phyloP scores from a whole-genome alignment of 2,797 vertebrate species.

The Sebastes diaconus region DNA sequence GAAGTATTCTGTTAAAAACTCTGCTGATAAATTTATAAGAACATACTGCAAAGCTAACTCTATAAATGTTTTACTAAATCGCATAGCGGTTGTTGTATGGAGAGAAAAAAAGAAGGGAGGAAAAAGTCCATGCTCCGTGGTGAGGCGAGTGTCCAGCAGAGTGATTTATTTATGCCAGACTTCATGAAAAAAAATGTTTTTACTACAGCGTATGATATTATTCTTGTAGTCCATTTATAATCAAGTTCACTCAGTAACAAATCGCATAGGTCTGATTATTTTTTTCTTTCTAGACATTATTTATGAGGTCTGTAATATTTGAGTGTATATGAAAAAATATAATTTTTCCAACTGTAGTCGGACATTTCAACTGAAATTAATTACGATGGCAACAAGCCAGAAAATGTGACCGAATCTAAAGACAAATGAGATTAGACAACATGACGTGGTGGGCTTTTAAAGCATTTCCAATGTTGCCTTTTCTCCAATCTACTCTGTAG shows the following conservation, averaged over 20 bases:
- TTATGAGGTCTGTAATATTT: constrained; percentile 54
- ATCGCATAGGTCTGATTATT: constrained; percentile 30
- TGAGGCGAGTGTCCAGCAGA: constrained; percentile 17
- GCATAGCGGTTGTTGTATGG: constrained; percentile 58
- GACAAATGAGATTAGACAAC: constrained; percentile 8
- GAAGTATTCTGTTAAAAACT: constrained; percentile 67
- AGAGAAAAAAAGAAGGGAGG: constrained; percentile 21
- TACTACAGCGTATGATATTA: constrained; percentile 34
- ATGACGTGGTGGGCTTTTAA: background rate
- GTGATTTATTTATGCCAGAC: constrained; percentile 62
- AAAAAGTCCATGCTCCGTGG: constrained; percentile 13
- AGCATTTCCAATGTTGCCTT: constrained; percentile 10
- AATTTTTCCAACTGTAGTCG: constrained; percentile 22
- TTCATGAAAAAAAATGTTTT: constrained; percentile 38
- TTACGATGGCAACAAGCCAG: constrained; percentile 28
- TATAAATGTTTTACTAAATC: constrained; percentile 76
- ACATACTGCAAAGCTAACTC: constrained; percentile 79
- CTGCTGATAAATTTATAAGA: constrained; percentile 85
- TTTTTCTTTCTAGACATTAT: constrained; percentile 43
- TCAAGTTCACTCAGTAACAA: constrained; percentile 35
- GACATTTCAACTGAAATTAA: constrained; percentile 25
- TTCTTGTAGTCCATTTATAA: constrained; percentile 47
- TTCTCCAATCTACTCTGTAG: background rate
- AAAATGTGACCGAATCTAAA: background rate
- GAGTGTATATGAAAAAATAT: constrained; percentile 12